Base-by-base conservation (phyloP, 2,888 invertebrate genomes). In the Tuta absoluta region DNA sequence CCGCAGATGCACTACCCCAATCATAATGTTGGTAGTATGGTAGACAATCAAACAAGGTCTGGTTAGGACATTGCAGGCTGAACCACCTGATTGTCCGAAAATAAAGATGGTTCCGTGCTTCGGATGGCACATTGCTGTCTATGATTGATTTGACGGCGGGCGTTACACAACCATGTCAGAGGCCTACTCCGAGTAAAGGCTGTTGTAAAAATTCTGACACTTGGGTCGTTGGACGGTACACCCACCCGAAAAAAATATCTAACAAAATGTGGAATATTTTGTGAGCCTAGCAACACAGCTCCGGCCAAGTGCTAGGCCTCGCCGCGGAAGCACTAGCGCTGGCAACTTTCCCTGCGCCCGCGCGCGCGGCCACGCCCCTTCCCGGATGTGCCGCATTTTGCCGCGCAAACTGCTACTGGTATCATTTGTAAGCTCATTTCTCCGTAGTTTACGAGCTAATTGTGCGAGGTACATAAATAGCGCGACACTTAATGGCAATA, bases 301-400 rank as follows among this genome's bases (percentile, higher is more conserved):
- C 17, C 2, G 19, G 21, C 21, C 21, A 53, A 53, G 51, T 53
- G 14, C 51, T 53, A 53, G 51, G 51, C 23, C 51, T 53, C 19
- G 49, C 49, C 51, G 51, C 51, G 51, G 51, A 53, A 53, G 51
- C 51, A 53, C 51, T 24, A 23, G 51, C 51, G 23, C 48, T 48
- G 5, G 48, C 21, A 53, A 53, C 51, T 53, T 53, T 53, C 51
- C 51, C 51, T 53, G 24, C 51, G 23, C 51, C 14, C 12, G 51
- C 51, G 51, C 23, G 19, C 48, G 17, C 17, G 5, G 51, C 14
- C 21, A 23, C 51, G 51, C 51, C 51, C 23, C 51, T 53, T 53
- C 51, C 51, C 51, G 51, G 51, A 53, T 24, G 14, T 14, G 23
- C 12, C 51, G 51, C 51, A 53, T 53, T 49, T 53, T 53, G 23